phyloP scores from a whole-genome alignment of 2,113 vertebrate species.

The Tyto alba region DNA sequence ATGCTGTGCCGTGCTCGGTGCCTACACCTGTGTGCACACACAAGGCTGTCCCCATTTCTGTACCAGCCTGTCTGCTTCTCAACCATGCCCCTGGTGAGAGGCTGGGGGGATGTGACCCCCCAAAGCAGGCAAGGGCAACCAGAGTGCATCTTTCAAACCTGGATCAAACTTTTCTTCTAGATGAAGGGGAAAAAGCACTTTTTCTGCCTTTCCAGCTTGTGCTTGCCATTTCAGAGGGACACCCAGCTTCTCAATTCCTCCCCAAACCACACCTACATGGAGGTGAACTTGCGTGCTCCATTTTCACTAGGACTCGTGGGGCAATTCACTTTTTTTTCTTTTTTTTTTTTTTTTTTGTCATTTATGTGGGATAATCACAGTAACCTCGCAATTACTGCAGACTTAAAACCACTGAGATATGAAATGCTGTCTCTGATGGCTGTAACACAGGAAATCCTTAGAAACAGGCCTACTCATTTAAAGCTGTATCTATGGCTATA shows the following conservation, averaged over 20 bases:
- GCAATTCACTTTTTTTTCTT: fast-evolving
- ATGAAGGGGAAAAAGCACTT: background rate
- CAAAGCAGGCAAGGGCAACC: background rate
- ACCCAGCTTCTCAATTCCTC: background rate
- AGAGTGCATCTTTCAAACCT: fast-evolving
- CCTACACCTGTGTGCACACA: background rate
- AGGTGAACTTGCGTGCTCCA: background rate
- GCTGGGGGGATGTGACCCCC: background rate
- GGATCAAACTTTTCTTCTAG: background rate
- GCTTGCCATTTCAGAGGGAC: background rate
- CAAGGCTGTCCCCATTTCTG: background rate
- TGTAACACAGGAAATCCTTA: conserved; percentile 3
- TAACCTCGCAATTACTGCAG: background rate
- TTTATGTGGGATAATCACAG: background rate
- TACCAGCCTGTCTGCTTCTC: fast-evolving
- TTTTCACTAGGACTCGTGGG: background rate
- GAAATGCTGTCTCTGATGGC: background rate
- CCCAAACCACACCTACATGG: fast-evolving
- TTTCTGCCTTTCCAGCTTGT: background rate
- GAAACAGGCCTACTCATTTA: background rate
- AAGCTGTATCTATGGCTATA: background rate
- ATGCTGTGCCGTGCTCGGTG: fast-evolving
- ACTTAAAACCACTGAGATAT: background rate
- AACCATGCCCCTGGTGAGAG: fast-evolving
- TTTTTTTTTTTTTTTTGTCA: background rate